phyloP scores from a whole-genome alignment of 2,888 invertebrate species.

The Agonopterix heracliana region DNA sequence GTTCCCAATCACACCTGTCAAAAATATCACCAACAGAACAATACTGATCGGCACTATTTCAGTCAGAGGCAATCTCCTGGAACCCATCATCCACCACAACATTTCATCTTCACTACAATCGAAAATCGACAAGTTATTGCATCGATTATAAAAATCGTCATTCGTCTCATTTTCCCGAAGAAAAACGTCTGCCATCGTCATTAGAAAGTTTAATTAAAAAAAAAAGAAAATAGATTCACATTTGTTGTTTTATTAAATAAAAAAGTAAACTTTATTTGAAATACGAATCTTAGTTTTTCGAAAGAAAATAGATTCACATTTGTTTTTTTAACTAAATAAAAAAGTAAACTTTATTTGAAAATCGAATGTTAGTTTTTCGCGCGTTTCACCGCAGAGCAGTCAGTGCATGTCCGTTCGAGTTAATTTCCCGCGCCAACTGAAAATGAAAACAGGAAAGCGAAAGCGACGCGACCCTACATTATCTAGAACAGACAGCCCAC shows the following conservation, averaged over 20 bases:
- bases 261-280: neutral
- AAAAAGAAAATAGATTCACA: too few species aligned
- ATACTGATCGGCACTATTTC: slow-evolving; percentile 79
- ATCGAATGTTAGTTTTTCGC: too few species aligned
- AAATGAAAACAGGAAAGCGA: neutral
- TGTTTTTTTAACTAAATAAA: too few species aligned
- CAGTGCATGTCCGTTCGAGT: slow-evolving; percentile 7
- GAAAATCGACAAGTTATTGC: slow-evolving; percentile 63
- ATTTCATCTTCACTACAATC: slow-evolving; percentile 79
- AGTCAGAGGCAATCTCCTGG: slow-evolving; percentile 75
- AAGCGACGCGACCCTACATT: neutral
- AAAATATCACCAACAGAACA: slow-evolving; percentile 85
- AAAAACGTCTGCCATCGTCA: slow-evolving; percentile 17
- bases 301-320: too few species aligned
- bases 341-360: too few species aligned
- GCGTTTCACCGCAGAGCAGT: too few species aligned
- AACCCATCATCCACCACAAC: slow-evolving; percentile 77
- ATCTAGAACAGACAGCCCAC: too few species aligned
- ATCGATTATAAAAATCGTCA: slow-evolving; percentile 61
- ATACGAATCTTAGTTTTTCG: neutral
- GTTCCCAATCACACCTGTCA: slow-evolving; percentile 91
- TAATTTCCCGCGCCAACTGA: slow-evolving; percentile 17
- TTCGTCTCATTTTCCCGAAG: slow-evolving; percentile 54
- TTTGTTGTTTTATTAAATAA: neutral
- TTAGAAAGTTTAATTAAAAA: neutral